phyloP scores from a whole-genome alignment of 2,888 invertebrate genomes.

The Oasisia sp. region DNA sequence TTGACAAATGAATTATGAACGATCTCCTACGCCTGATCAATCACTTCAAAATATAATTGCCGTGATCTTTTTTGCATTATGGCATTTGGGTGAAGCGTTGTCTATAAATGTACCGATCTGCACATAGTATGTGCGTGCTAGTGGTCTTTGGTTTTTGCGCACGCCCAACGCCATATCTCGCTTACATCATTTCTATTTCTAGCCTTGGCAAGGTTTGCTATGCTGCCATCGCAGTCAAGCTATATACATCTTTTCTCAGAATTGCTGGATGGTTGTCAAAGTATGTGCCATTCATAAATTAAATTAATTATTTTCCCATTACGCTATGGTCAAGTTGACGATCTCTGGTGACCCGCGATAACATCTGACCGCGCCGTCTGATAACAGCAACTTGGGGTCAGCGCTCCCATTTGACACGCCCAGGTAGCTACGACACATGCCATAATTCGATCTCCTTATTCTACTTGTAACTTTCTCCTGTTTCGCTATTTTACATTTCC shows the following conservation, averaged over 20 bases:
- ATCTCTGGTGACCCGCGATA: not conserved
- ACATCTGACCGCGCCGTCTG: not conserved
- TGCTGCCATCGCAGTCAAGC: not conserved
- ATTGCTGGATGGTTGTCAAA: not conserved
- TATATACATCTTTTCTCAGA: not conserved
- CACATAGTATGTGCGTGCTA: not conserved
- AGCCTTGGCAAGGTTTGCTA: not conserved
- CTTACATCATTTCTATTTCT: not conserved
- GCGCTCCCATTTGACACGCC: not conserved
- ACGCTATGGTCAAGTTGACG: not conserved
- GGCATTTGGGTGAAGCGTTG: not conserved
- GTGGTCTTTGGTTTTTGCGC: not conserved
- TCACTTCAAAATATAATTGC: not conserved
- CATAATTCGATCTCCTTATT: too few relatives aligned
- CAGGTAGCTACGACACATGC: not conserved
- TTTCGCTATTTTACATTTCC: too few relatives aligned
- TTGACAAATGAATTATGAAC: too few relatives aligned
- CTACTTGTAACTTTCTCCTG: too few relatives aligned
- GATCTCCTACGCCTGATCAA: not conserved
- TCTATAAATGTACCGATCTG: not conserved
- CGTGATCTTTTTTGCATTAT: not conserved
- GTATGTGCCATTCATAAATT: not conserved
- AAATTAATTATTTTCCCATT: not conserved
- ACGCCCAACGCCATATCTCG: not conserved
- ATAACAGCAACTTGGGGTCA: not conserved